Base-by-base conservation (phyloP, 2,888 invertebrate species). In the Latheticus oryzae region DNA sequence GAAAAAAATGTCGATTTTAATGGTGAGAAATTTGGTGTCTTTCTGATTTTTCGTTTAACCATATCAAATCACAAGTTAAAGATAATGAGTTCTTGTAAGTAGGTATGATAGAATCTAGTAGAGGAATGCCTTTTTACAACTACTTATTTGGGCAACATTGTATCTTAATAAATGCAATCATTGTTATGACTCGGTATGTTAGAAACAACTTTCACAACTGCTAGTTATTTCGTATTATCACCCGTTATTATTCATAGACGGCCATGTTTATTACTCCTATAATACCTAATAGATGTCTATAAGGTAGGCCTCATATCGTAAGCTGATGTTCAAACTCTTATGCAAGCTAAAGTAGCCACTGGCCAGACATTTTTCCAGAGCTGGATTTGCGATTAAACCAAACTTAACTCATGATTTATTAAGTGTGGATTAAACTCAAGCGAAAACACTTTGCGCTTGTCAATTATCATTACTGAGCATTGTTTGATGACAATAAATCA, bases 201-300 rank as follows among this genome's bases (percentile, higher is more conserved):
- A 66, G 63, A 67, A 69, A 68, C 67, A 68, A 66, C 69, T 69
- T 70, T 70, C 70, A 68, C 70, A 67, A 66, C 67, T 64, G 65
- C 66, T 68, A 64, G 65, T 69, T 67, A 66, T 67, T 67, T 63
- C 65, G 58, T 58, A 63, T 67, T 65, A 68, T 67, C 68, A 70
- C 60, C 60, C 57, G 66, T 67, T 66, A 70, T 70, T 70, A 70
- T 70, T 70, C 70, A 70, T 67, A 60, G 64, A 60, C 63, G 61
- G 65, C 65, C 58, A 64, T 61, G 62, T 67, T 66, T 67, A 65
- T 67, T 65, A 68, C 62, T 62, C 50, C 32, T 60, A 61, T 62
- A 60, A 64, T 62, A 40, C 58, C 61, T 65, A 64, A 66, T 65
- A 65, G 64, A 51, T 53, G 53, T 58, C 57, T 61, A 50, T 53